These are phyloP conservation scores for Clytia hemisphaerica DNA, from an alignment of 30 jellyfish, hydroid and myxozoan species.

Conservation along the genomic window DNA sequence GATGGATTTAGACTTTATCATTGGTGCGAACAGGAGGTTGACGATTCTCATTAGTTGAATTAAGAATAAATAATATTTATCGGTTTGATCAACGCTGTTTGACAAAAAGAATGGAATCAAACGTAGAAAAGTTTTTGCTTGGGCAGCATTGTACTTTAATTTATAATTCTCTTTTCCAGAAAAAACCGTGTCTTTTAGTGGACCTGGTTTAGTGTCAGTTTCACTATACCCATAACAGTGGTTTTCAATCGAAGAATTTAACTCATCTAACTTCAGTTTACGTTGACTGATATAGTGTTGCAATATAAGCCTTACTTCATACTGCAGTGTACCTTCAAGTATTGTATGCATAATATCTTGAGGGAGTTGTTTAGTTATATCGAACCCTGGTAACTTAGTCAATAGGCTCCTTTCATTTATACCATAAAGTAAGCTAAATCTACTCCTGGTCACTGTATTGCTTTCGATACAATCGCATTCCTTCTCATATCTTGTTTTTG, in stretches of 20 bases:
- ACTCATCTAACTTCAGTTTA: neutral
- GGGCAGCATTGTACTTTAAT: conserved; percentile 38
- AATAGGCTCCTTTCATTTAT: conserved; percentile 7
- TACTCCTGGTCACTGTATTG: no score
- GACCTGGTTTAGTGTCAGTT: conserved; percentile 41
- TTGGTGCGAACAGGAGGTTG: conserved; percentile 28
- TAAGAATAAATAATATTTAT: conserved; percentile 3
- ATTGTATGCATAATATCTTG: conserved; percentile 30
- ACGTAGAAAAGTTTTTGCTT: conserved; percentile 31
- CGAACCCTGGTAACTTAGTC: conserved; percentile 7
- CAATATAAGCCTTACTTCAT: neutral
- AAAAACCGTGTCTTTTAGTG: conserved; percentile 31
- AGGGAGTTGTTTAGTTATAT: conserved; percentile 6
- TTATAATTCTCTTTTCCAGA: conserved; percentile 31
- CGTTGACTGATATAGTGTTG: neutral
- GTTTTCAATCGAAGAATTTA: conserved; percentile 25
- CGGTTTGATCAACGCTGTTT: neutral
- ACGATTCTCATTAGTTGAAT: conserved; percentile 11
- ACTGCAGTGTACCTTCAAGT: conserved; percentile 21
- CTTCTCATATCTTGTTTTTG: neutral
- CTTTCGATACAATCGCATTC: no score
- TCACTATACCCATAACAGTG: conserved; percentile 32
- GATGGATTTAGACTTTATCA: conserved; percentile 19
- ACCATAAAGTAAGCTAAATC: conserved; percentile 2
- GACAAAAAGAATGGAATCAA: conserved; percentile 26